These are phyloP conservation scores for Pampusana beccarii DNA, from an alignment of 2,113 vertebrate genomes.

Conservation along the genomic window DNA sequence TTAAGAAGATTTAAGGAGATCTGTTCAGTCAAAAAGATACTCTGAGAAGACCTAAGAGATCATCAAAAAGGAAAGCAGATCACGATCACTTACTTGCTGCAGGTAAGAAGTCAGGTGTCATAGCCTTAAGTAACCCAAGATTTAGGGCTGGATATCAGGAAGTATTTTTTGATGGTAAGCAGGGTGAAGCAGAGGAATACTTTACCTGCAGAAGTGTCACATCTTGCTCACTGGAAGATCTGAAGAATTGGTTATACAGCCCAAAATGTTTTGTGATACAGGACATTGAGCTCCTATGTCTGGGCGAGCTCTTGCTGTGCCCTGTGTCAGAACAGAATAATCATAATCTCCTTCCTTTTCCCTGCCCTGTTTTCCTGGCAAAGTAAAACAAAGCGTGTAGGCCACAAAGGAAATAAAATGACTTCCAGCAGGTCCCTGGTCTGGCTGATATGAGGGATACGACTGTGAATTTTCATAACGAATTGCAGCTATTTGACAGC, in stretches of 20 bases:
- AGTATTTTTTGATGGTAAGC: background rate
- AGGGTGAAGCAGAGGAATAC: background rate
- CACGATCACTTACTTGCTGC: background rate
- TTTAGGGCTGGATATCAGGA: background rate
- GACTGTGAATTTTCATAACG: background rate
- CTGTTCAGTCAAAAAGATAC: background rate
- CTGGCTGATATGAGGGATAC: background rate
- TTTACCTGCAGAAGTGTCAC: background rate
- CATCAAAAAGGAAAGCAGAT: background rate
- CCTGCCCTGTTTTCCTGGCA: background rate
- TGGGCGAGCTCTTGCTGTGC: background rate
- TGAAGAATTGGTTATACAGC: background rate
- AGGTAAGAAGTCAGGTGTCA: background rate
- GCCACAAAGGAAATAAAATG: background rate
- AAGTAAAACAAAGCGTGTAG: background rate
- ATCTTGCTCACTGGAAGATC: background rate
- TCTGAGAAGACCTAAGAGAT: background rate
- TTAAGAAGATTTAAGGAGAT: background rate
- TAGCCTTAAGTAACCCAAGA: background rate
- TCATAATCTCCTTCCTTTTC: background rate
- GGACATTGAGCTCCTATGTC: background rate
- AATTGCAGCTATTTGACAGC: background rate
- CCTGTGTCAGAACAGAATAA: background rate
- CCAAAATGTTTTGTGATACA: background rate
- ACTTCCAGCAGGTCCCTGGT: background rate